Evolutionary conservation across 1,140 invertebrate species (phyloP).

Genomic region (Elysia chlorotica): DNA sequence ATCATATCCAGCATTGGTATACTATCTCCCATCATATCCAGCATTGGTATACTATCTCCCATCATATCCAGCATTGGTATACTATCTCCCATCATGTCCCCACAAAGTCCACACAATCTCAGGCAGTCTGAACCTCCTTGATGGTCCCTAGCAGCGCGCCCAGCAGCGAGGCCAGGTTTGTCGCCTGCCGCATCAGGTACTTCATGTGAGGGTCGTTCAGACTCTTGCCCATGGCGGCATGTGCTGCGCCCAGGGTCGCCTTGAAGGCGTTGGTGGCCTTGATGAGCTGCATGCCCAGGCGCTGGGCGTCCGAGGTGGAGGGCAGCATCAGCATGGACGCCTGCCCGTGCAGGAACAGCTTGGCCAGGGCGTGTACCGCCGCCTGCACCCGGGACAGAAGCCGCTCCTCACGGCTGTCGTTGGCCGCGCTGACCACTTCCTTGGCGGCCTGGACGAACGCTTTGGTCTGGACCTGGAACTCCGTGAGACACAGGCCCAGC

Average conservation of each 20-base stretch:
- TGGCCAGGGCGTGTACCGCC: constrained; percentile 54
- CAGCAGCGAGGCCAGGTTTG: constrained; percentile 78
- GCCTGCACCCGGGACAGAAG: constrained; percentile 65
- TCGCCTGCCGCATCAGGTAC: constrained; percentile 73
- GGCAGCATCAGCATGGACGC: constrained; percentile 66
- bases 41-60: too few relatives aligned
- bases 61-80: too few relatives aligned
- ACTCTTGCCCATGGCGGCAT: constrained; percentile 56
- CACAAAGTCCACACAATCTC: too few relatives aligned
- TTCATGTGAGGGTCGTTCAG: constrained; percentile 64
- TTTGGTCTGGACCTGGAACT: constrained; percentile 78
- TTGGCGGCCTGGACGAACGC: constrained; percentile 84
- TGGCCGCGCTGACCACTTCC: constrained; percentile 79
- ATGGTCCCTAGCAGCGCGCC: constrained; percentile 80
- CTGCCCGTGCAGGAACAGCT: constrained; percentile 63
- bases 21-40: too few relatives aligned
- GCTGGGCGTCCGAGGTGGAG: constrained; percentile 77
- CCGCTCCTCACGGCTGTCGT: constrained; percentile 66
- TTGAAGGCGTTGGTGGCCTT: constrained; percentile 80
- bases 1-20: too few relatives aligned
- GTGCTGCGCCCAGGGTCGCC: constrained; percentile 62
- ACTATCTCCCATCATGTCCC: too few relatives aligned
- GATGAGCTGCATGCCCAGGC: constrained; percentile 78
- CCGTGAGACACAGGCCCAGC: constrained; percentile 68
- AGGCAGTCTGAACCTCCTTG: constrained; percentile 56